Evolutionary conservation across 2,113 vertebrate species (phyloP).

Genomic region (Callionymus lyra): DNA sequence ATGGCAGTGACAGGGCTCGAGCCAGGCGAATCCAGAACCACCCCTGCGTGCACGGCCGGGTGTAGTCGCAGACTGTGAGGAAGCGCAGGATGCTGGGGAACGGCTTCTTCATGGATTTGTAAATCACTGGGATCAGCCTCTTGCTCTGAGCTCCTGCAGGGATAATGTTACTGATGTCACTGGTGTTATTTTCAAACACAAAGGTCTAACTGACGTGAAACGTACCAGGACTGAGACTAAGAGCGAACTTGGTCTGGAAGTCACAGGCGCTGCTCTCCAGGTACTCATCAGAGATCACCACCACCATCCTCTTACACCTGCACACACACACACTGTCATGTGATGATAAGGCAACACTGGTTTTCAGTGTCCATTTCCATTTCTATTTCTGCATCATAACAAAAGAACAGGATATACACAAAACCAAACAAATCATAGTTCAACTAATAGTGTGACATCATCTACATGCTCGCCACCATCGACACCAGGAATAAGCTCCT

Average conservation of each 20-base stretch:
- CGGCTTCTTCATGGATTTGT: slow-evolving; percentile 81
- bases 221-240: slow-evolving; percentile 90
- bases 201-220: background rate
- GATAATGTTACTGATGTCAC: background rate
- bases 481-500: background rate
- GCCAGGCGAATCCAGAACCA: slow-evolving; percentile 96
- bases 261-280: slow-evolving; percentile 88
- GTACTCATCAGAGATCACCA: slow-evolving; percentile 92
- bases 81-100: slow-evolving; percentile 92
- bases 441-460: too few species aligned
- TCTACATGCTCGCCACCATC: too few species aligned
- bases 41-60: slow-evolving; percentile 78
- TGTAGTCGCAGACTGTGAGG: slow-evolving; percentile 92
- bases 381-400: background rate
- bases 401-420: too few species aligned
- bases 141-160: slow-evolving; percentile 79
- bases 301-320: slow-evolving; percentile 92
- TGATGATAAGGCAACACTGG: background rate
- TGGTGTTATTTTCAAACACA: background rate
- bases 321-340: background rate
- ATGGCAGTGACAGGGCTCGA: slow-evolving; percentile 78
- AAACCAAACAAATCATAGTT: too few species aligned
- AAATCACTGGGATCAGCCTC: slow-evolving; percentile 87
- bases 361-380: background rate
- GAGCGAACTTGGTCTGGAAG: slow-evolving; percentile 98